Conservation (phyloP, 2,888 invertebrate species). For the Pollenia amentaria region DNA sequence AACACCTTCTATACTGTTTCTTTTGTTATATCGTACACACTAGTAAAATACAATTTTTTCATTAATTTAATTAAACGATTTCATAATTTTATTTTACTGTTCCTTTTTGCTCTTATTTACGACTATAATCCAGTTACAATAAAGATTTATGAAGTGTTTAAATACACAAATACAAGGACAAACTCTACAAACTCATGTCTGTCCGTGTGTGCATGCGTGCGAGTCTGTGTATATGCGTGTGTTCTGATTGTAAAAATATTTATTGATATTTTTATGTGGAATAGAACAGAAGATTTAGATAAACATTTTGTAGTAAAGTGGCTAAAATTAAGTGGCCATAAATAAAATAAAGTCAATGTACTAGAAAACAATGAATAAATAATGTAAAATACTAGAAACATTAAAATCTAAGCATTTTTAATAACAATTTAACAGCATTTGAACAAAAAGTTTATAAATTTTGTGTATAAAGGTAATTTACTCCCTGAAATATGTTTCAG, state of each 20-base stretch:
- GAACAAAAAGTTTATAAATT: slow-evolving; percentile 12
- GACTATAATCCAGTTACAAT: slow-evolving; percentile 34
- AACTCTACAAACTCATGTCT: neutral
- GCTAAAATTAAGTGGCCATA: slow-evolving; percentile 62
- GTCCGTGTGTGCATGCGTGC: no score
- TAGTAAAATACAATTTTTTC: no score
- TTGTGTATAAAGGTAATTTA: neutral
- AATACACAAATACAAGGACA: slow-evolving; percentile 49
- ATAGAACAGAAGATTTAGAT: slow-evolving; percentile 48
- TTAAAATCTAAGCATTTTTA: slow-evolving; percentile 25
- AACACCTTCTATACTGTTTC: no score
- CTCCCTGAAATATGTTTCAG: slow-evolving; percentile 2
- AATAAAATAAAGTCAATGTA: slow-evolving; percentile 65
- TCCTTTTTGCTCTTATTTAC: neutral
- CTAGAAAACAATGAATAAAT: slow-evolving; percentile 64
- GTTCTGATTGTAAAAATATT: slow-evolving; percentile 36
- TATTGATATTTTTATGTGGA: slow-evolving; percentile 49
- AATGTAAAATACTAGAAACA: slow-evolving; percentile 32
- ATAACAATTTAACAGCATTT: neutral
- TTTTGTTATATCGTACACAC: no score
- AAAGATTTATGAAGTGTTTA: slow-evolving; percentile 69
- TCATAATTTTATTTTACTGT: slow-evolving; percentile 28
- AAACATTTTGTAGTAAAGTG: slow-evolving; percentile 57
- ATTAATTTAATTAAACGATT: neutral
- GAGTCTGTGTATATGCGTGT: no score